Base-by-base conservation (phyloP, 2,888 invertebrate genomes). In the Aleiodes testaceus region DNA sequence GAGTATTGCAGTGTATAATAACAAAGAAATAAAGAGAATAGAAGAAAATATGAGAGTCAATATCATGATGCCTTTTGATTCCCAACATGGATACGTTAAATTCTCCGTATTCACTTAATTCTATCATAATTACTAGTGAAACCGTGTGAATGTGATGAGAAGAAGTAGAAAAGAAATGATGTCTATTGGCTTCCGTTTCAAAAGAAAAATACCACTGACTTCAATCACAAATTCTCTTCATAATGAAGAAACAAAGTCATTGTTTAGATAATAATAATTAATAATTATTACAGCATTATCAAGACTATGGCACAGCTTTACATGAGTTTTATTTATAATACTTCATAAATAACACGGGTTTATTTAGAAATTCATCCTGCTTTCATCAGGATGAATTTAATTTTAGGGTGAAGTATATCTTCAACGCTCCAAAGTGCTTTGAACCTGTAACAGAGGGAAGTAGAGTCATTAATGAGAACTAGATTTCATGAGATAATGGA, bases 111-210 rank as follows among this genome's bases (percentile, higher is more conserved):
- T 11, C 36, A 36, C 36, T 36, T 9, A 9, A 9, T 7, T 36
- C 36, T 36, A 36, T 36, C 9, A 7, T 36, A 63, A 69, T 50
- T 47, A 69, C 36, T 66, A 76, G 79, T 78, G 79, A 79, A 79
- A 79, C 69, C 79, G 78, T 80, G 79, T 69, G 78, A 80, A 80
- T 73, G 70, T 70, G 69, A 36, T 36, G 36, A 36, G 36, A 36
- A 36, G 36, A 36, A 6, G 36, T 36, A 36, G 36, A 36, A 11
- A 36, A 36, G 71, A 72, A 72, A 75, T 26, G 69, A 68, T 73
- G 71, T 68, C 71, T 71, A 73, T 75, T 68, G 75, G 69, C 65
- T 71, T 74, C 50, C 11, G 67, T 77, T 72, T 70, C 73, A 4
- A n/a, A n/a, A 74, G 67, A 59, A 63, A 49, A 61, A 59, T 74